Evolutionary conservation across 2,888 invertebrate genomes (phyloP).

Genomic region (Chalcosyrphus nemorum): DNA sequence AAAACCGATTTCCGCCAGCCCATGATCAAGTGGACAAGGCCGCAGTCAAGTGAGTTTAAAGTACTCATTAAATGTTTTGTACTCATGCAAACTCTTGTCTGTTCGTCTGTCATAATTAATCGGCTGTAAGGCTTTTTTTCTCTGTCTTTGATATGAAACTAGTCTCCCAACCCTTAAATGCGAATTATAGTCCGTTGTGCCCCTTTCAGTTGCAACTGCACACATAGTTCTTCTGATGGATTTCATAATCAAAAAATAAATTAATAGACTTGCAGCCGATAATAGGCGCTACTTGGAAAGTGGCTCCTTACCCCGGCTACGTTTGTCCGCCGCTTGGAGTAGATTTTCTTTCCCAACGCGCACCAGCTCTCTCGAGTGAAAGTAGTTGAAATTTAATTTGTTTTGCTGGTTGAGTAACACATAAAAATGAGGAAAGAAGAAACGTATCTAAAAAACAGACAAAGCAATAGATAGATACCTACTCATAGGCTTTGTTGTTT

Average conservation of each 20-base stretch:
- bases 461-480: background rate
- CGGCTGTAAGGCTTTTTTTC: constrained; percentile 22
- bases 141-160: background rate
- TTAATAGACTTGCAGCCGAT: constrained; percentile 37
- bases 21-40: constrained; percentile 53
- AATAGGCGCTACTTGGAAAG: too few species aligned
- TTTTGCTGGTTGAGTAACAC: constrained; percentile 56
- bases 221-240: constrained; percentile 27
- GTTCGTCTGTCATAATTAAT: constrained; percentile 23
- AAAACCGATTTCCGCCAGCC: constrained; percentile 31
- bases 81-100: constrained; percentile 29
- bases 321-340: background rate
- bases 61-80: constrained; percentile 44
- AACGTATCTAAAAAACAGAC: too few species aligned
- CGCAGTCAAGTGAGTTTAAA: constrained; percentile 56
- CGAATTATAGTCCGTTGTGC: too few species aligned
- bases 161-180: too few species aligned
- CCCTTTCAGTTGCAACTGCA: background rate
- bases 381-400: constrained; percentile 62
- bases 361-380: constrained; percentile 54
- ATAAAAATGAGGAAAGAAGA: constrained; percentile 49
- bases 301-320: constrained; percentile 5
- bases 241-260: constrained; percentile 54
- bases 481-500: constrained; percentile 17
- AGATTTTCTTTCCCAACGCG: constrained; percentile 8